Evolutionary conservation across 2,113 vertebrate genomes (phyloP).

Genomic region (Callospermophilus lateralis): DNA sequence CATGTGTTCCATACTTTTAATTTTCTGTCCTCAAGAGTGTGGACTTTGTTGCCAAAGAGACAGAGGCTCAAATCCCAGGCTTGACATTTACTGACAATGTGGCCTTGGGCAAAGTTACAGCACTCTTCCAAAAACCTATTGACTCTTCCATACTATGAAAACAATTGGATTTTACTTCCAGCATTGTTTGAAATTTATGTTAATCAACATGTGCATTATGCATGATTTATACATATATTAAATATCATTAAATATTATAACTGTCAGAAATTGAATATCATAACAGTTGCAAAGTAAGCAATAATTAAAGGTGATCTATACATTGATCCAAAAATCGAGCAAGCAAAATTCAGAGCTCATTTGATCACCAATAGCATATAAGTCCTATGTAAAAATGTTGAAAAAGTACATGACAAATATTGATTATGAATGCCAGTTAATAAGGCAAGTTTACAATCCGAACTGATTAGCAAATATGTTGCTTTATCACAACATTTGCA

Average conservation of each 20-base stretch:
- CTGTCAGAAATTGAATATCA: neutral
- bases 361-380: neutral
- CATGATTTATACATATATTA: neutral
- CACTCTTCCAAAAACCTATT: neutral
- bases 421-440: neutral
- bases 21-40: slow-evolving; percentile 26
- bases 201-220: neutral
- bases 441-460: neutral
- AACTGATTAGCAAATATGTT: neutral
- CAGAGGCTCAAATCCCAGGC: neutral
- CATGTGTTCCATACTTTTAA: slow-evolving; percentile 37
- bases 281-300: neutral
- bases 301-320: neutral
- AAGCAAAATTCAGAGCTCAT: neutral
- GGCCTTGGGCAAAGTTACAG: neutral
- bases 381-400: neutral
- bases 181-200: neutral
- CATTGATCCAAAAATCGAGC: neutral
- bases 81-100: slow-evolving; percentile 31
- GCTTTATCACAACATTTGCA: neutral
- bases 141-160: neutral
- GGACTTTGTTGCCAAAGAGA: slow-evolving; percentile 37
- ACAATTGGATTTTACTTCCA: neutral
- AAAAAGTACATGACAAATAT: neutral
- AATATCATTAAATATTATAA: neutral